Conservation (phyloP, 1,140 invertebrate genomes). For the Hycleus cichorii region DNA sequence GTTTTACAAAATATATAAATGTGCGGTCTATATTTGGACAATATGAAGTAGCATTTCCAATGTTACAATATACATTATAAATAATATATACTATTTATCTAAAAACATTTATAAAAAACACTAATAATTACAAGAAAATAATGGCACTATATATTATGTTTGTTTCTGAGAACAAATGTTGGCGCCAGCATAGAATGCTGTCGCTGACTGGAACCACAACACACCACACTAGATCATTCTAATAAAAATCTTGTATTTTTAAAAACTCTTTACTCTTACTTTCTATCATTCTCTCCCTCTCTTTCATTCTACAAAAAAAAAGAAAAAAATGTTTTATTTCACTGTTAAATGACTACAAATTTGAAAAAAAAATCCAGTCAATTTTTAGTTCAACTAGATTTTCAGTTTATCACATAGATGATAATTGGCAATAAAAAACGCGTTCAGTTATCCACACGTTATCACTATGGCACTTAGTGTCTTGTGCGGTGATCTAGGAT, state of each 20-base stretch:
- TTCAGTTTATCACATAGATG: constrained; percentile 42
- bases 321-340: constrained; percentile 15
- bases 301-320: constrained; percentile 25
- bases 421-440: constrained; percentile 38
- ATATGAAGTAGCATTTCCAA: no score
- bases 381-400: constrained; percentile 28
- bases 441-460: constrained; percentile 31
- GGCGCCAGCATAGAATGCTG: constrained; percentile 16
- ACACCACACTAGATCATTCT: constrained; percentile 31
- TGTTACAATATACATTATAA: constrained; percentile 31
- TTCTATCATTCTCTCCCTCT: constrained; percentile 22
- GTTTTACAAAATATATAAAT: no score
- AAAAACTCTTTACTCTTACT: background rate
- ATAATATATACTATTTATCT: constrained; percentile 37
- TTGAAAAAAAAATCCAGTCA: constrained; percentile 24
- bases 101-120: constrained; percentile 41
- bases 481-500: constrained; percentile 55
- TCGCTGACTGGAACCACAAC: constrained; percentile 22
- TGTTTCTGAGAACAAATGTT: constrained; percentile 27
- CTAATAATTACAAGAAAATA: constrained; percentile 39
- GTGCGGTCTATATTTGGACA: no score
- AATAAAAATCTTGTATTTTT: constrained; percentile 21
- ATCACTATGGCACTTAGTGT: constrained; percentile 40
- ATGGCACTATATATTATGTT: constrained; percentile 39
- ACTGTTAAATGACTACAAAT: constrained; percentile 31